Percentiles rank a stretch among this genome's conserved stretches.
Conservation (phyloP, 1,140 invertebrate species). For the Artemia franciscana region DNA sequence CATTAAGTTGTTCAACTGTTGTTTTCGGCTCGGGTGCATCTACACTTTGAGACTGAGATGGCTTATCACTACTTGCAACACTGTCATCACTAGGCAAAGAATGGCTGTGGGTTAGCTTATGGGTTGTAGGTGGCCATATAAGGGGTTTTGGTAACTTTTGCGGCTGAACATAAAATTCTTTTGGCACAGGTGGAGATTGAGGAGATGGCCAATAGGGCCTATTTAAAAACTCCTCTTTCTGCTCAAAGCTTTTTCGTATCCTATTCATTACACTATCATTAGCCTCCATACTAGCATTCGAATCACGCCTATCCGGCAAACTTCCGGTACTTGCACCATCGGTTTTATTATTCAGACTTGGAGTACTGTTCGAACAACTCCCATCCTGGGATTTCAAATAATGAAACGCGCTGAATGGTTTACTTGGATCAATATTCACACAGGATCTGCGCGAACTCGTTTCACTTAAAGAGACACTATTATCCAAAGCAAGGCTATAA, state of each 20-base stretch:
- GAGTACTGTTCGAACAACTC: neutral
- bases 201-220: conserved; percentile 32
- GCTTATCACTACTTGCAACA: neutral
- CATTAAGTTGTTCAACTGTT: neutral
- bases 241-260: conserved; percentile 53
- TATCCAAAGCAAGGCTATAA: neutral
- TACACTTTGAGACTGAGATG: neutral
- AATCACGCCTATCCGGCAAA: neutral
- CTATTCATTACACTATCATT: conserved; percentile 19
- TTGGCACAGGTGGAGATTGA: conserved; percentile 21
- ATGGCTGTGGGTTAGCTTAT: conserved; percentile 5
- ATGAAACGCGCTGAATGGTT: neutral
- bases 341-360: neutral
- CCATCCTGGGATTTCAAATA: neutral
- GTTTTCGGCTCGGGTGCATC: conserved; percentile 13
- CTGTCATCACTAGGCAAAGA: conserved; percentile 2
- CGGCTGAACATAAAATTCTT: conserved; percentile 48
- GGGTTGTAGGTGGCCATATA: conserved; percentile 33
- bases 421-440: neutral
- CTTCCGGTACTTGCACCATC: neutral
- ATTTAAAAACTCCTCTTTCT: conserved; percentile 63
- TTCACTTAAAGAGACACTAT: neutral
- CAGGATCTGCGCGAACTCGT: neutral
- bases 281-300: neutral
- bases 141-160: conserved; percentile 43